Conservation (phyloP, 2,113 vertebrate genomes). For the Stomatorhinus ivindoensis region DNA sequence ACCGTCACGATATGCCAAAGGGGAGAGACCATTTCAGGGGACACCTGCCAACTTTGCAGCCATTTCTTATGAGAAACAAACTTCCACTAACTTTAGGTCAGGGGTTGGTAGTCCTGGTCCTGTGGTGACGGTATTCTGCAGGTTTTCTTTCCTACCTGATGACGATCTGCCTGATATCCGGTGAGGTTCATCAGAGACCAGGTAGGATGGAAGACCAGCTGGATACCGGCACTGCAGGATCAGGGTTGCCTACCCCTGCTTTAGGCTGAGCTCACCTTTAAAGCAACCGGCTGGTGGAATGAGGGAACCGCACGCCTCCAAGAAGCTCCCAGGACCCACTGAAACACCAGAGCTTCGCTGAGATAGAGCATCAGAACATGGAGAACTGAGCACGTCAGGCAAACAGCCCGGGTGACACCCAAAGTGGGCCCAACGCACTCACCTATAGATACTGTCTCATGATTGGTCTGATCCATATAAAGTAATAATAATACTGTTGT, state of each 20-base stretch:
- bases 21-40: neutral
- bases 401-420: neutral
- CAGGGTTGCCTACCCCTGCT: neutral
- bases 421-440: neutral
- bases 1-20: neutral
- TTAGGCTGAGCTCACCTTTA: neutral
- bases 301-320: neutral
- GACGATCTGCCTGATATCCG: no score
- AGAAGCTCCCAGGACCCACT: neutral
- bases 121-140: neutral
- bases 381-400: neutral
- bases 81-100: neutral
- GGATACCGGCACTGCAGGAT: no score
- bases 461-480: neutral
- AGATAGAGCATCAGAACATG: neutral
- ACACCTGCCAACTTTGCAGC: neutral
- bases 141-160: neutral
- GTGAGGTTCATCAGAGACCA: no score
- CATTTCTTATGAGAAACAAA: neutral
- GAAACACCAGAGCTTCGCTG: neutral
- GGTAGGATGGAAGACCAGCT: no score
- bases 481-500: neutral
- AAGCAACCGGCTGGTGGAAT: no score
- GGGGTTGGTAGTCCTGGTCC: neutral
- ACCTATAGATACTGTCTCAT: neutral